phyloP scores from a whole-genome alignment of 1,140 invertebrate genomes.

The Paraescarpia echinospica region DNA sequence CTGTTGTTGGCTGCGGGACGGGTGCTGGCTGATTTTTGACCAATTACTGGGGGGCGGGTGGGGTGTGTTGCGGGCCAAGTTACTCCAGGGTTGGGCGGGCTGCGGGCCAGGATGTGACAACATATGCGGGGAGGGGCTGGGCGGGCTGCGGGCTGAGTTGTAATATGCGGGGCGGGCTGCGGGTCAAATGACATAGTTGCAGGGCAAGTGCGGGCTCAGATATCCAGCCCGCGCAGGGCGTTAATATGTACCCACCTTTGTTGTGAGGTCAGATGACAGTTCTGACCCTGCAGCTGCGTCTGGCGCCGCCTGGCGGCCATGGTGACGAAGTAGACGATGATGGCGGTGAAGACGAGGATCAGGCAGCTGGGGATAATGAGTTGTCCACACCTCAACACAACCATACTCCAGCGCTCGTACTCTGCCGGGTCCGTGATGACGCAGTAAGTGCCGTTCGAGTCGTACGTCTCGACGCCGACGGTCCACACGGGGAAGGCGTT shows the following conservation, averaged over 20 bases:
- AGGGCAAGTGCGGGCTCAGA: too few species aligned
- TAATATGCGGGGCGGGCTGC: too few species aligned
- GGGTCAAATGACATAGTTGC: too few species aligned
- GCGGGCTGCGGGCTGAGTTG: too few species aligned
- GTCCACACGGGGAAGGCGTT: constrained; percentile 25
- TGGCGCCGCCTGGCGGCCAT: neutral
- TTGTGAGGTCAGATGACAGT: neutral
- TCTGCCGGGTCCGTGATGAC: neutral
- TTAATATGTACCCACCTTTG: neutral
- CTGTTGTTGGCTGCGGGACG: too few species aligned
- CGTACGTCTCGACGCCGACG: neutral
- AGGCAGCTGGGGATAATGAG: constrained; percentile 13
- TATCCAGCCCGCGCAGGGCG: too few species aligned
- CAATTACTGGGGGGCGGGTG: too few species aligned
- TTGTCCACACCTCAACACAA: constrained; percentile 17
- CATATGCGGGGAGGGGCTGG: too few species aligned
- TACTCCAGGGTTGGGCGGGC: too few species aligned
- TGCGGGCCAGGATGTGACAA: too few species aligned
- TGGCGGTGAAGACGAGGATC: constrained; percentile 21
- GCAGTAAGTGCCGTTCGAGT: neutral
- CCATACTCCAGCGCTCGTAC: constrained; percentile 21
- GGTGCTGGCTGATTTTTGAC: too few species aligned
- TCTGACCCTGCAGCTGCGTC: constrained; percentile 1
- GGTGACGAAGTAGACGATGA: constrained; percentile 17
- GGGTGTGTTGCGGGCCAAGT: too few species aligned